phyloP scores from a whole-genome alignment of 2,888 invertebrate species.

The Hydrotaea cyrtoneurina region DNA sequence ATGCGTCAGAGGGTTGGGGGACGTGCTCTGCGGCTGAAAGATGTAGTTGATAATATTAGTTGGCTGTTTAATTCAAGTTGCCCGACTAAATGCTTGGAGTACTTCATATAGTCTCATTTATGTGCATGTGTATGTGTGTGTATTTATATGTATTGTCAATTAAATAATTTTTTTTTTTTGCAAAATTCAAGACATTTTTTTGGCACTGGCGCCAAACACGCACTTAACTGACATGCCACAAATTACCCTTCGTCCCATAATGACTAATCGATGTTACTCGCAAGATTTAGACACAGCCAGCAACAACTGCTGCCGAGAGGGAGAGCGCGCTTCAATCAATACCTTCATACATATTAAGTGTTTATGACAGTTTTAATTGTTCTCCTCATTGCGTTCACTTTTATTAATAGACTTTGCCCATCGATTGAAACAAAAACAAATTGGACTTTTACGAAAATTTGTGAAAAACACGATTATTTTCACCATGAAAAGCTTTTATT shows the following conservation, averaged over 20 bases:
- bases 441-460: no score
- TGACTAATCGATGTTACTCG: constrained; percentile 23
- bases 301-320: neutral
- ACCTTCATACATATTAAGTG: no score
- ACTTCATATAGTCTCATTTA: neutral
- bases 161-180: constrained; percentile 3
- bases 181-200: neutral
- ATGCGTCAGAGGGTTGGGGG: neutral
- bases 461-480: no score
- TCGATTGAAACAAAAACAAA: no score
- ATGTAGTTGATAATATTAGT: neutral
- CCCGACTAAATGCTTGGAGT: neutral
- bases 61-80: constrained; percentile 20
- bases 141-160: constrained; percentile 2
- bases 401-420: no score
- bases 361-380: no score
- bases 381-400: no score
- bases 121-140: neutral
- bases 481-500: no score
- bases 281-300: neutral
- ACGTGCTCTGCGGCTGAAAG: neutral
- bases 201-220: constrained; percentile 55
- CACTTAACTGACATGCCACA: neutral
- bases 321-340: no score
- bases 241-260: constrained; percentile 14